Base-by-base conservation (phyloP, 2,888 invertebrate genomes). In the Steinernema carpocapsae region DNA sequence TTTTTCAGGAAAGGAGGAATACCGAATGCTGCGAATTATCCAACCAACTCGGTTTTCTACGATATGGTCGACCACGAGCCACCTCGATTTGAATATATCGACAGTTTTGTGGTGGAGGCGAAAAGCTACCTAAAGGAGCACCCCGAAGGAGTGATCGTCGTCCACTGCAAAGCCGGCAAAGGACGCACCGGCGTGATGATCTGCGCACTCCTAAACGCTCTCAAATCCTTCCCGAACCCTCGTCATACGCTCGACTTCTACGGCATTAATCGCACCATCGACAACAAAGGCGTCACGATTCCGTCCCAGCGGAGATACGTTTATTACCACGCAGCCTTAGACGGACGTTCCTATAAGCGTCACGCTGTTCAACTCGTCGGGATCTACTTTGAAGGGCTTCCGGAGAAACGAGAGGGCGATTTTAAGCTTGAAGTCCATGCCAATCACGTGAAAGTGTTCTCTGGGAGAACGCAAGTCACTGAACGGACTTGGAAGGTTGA, bases 151-250 rank as follows among this genome's bases (percentile, higher is more conserved):
- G 81, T 87, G 7, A 97, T 96, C 43, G 97, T 93, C 26, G 94
- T 99, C 51, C 97, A 99, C 88, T 99, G 99, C 89, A 99, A 99
- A 90, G 99, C 97, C 70, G 99, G 99, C 76, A 99, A 99, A 74
- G 94, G 89, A 91, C 93, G 89, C 70, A 92, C 92, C 17, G 92
- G 92, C 43, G 91, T 92, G 0, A 99, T 99, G 97, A 94, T 99
- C 79, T 97, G 96, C 89, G 96, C 97, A 86, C 97, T 97, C 89
- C 91, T 99, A 87, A 90, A 97, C 82, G 95, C 96, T 89, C 92
- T 93, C 87, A 91, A 92, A 87, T 83, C 82, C 76, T 90, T 91
- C 86, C 79, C 77, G 32, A 92, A 92, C 73, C 94, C 97, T 24
- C 92, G 92, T 80, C 93, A 94, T 82, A 96, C 96, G 71, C 91